Evolutionary conservation across 64 coral and sea anemone species (phyloP).

Genomic region (Montipora capricornis): DNA sequence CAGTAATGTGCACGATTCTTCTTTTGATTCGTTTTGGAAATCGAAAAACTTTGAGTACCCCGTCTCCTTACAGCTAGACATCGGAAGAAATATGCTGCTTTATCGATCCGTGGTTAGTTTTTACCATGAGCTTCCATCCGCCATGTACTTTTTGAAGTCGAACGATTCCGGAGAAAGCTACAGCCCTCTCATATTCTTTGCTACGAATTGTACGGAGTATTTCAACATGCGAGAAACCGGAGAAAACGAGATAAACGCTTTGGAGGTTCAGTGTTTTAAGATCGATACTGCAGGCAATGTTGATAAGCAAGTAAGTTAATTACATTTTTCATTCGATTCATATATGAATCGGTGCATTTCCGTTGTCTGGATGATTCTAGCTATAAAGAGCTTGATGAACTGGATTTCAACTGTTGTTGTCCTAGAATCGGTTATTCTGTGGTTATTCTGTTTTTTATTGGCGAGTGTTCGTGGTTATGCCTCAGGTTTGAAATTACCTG

Average conservation of each 20-base stretch:
- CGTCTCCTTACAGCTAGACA: constrained; percentile 57
- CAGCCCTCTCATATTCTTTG: constrained; percentile 37
- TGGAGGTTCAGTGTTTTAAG: constrained; percentile 50
- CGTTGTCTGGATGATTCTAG: neutral
- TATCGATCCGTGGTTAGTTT: constrained; percentile 51
- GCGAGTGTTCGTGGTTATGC: neutral
- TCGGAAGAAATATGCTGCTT: constrained; percentile 41
- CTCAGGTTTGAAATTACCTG: neutral
- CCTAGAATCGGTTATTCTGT: neutral
- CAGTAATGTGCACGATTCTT: constrained; percentile 24
- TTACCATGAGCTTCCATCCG: constrained; percentile 53
- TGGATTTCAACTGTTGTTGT: neutral
- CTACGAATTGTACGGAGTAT: constrained; percentile 53
- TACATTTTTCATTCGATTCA: neutral
- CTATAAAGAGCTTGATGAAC: neutral
- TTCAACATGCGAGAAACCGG: constrained; percentile 45
- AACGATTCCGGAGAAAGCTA: constrained; percentile 32
- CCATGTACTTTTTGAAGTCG: constrained; percentile 70
- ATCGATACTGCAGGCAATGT: neutral
- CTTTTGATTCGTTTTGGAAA: constrained; percentile 49
- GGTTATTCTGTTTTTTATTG: neutral
- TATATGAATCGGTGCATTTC: neutral
- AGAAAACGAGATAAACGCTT: constrained; percentile 19
- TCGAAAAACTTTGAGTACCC: constrained; percentile 55
- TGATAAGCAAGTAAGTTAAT: constrained; percentile 4